Evolutionary conservation across 2,113 vertebrate genomes (phyloP), one percentile per base, ranked within the genome.

Genomic region (Anoura caudifer): DNA sequence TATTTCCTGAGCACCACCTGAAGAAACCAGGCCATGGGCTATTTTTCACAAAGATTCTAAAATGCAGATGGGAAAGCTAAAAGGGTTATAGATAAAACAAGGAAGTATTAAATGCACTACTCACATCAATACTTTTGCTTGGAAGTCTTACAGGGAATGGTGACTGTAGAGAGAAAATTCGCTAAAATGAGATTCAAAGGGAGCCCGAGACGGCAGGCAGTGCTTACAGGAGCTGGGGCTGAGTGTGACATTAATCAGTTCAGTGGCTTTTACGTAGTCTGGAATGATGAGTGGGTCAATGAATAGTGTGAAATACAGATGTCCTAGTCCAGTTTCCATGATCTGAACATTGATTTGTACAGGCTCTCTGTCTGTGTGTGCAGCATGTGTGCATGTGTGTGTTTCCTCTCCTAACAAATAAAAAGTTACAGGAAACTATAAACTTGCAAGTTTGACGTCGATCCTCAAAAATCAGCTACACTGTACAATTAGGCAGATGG

Each of bases 271-370:
- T 72, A 90, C 86, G 76, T 41, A 90, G 52, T 17, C 11, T 56
- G 5, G 16, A 73, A 85, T 43, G 45, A 45, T 59, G 36, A 52
- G 33, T 38, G 24, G 38, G 33, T 54, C 67, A 87, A 87, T 31
- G 79, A 87, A 83, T 26, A 92, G n/a, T n/a, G 13, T 87, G 11
- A 94, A 75, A 95, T 45, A 65, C 28, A 93, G 19, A 92, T 61
- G 28, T 24, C 28, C 31, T 63, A 50, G 3, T 45, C 14, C 26
- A 52, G 50, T 50, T 81, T 70, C 76, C 26, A 56, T 91, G 63
- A 91, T 76, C 28, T 70, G 59, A 87, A 59, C 54, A 85, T 91
- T 83, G 81, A 82, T 82, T 86, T 56, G 88, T 72, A 76, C 24
- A 85, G n/a, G 13, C 4, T 79, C 4, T 24, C 43, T 73, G 63